These are phyloP conservation scores for Pangasius krempfi DNA, from an alignment of 2,797 vertebrate genomes.

Conservation along the genomic window DNA sequence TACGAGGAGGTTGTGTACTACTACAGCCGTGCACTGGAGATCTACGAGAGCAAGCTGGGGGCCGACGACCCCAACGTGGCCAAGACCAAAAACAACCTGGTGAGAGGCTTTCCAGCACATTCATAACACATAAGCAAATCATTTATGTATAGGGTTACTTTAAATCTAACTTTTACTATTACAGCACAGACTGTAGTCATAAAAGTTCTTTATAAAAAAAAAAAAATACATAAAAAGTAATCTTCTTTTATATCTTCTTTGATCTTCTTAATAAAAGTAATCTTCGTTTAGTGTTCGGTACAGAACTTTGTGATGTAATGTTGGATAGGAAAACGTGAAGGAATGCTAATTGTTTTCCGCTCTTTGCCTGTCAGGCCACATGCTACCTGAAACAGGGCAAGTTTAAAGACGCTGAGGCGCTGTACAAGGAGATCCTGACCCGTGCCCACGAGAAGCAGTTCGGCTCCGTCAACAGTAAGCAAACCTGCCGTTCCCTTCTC, in stretches of 20 bases:
- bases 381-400: conserved; percentile 92
- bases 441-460: conserved; percentile 88
- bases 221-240: too few relatives aligned
- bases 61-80: conserved; percentile 94
- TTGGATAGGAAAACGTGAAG: neutral
- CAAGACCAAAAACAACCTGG: conserved; percentile 98
- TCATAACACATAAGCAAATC: neutral
- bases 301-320: neutral
- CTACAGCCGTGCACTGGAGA: conserved; percentile 91
- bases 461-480: conserved; percentile 87
- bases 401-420: conserved; percentile 84
- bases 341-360: neutral
- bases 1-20: conserved; percentile 98
- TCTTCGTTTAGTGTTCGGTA: neutral
- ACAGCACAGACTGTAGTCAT: neutral
- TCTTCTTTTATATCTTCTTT: too few relatives aligned
- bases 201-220: too few relatives aligned
- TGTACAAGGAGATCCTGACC: conserved; percentile 91
- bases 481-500: neutral
- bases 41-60: conserved; percentile 93
- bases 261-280: too few relatives aligned
- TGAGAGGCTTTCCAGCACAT: conserved; percentile 57
- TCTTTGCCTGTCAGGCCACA: conserved; percentile 74
- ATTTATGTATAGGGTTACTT: too few relatives aligned
- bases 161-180: neutral